Evolutionary conservation across 2,113 vertebrate genomes (phyloP).

Genomic region (Thunnus thynnus): DNA sequence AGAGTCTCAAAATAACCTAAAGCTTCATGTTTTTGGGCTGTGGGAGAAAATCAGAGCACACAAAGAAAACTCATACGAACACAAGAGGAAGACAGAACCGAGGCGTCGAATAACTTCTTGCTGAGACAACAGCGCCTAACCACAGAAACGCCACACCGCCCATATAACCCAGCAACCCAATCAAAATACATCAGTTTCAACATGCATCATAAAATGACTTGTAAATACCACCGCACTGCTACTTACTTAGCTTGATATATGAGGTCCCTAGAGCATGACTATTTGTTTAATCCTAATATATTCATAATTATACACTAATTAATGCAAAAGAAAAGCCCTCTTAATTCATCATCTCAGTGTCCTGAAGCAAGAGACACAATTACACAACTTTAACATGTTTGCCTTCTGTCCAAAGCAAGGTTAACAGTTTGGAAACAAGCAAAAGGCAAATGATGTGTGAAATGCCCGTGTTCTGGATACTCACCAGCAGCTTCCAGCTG

Average conservation of each 20-base stretch:
- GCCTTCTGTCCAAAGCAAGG: slow-evolving; percentile 73
- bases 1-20: slow-evolving; percentile 46
- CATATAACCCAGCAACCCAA: slow-evolving; percentile 37
- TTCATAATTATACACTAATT: slow-evolving; percentile 85
- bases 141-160: background rate
- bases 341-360: slow-evolving; percentile 79
- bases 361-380: slow-evolving; percentile 79
- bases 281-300: slow-evolving; percentile 83
- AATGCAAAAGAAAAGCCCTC: slow-evolving; percentile 76
- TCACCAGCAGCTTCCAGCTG: slow-evolving; percentile 63
- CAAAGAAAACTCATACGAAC: slow-evolving; percentile 37
- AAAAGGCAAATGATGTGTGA: slow-evolving; percentile 72
- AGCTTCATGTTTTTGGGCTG: slow-evolving; percentile 26
- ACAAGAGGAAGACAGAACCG: background rate
- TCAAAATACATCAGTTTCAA: slow-evolving; percentile 50
- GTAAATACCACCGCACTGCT: slow-evolving; percentile 64
- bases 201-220: slow-evolving; percentile 57
- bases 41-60: slow-evolving; percentile 36
- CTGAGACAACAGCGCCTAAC: slow-evolving; percentile 14
- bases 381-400: slow-evolving; percentile 81
- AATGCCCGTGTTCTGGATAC: slow-evolving; percentile 43
- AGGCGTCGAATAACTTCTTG: slow-evolving; percentile 7
- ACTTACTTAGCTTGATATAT: slow-evolving; percentile 73
- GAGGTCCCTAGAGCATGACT: slow-evolving; percentile 74
- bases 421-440: slow-evolving; percentile 76